Evolutionary conservation across 2,113 vertebrate genomes (phyloP).

Genomic region (Promerops cafer): DNA sequence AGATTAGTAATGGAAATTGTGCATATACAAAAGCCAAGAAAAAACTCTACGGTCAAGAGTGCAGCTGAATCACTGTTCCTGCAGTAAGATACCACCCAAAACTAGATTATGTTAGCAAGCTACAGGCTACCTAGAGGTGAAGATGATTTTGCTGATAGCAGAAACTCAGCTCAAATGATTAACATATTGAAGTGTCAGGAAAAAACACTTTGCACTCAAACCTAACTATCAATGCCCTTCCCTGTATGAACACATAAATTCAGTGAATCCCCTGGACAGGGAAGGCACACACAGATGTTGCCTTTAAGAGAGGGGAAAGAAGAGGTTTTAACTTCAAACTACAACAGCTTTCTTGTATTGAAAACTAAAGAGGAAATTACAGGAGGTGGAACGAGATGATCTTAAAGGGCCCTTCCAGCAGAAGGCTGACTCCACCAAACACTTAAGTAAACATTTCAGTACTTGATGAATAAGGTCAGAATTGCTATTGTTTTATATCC

Average conservation of each 20-base stretch:
- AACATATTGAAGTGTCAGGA: not conserved
- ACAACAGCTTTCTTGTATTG: not conserved
- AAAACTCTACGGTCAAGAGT: not conserved
- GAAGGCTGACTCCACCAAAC: not conserved
- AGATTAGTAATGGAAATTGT: not conserved
- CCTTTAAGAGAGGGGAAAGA: not conserved
- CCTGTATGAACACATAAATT: not conserved
- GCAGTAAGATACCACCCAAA: not conserved
- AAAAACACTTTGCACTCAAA: not conserved
- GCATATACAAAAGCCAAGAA: not conserved
- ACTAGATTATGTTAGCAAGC: not conserved
- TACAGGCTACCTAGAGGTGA: not conserved
- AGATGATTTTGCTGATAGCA: constrained; percentile 18
- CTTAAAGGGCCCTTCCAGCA: not conserved
- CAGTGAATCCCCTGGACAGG: not conserved
- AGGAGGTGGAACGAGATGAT: not conserved
- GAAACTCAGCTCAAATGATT: not conserved
- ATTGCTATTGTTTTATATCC: not conserved
- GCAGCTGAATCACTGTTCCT: not conserved
- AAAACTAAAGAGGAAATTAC: not conserved
- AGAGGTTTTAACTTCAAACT: not conserved
- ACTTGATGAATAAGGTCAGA: not conserved
- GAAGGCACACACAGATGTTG: not conserved
- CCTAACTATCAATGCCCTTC: not conserved
- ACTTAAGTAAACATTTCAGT: not conserved